Base-by-base conservation (phyloP, 37 sponge, comb jelly and placozoan genomes). In the Petrosia ficiformis region DNA sequence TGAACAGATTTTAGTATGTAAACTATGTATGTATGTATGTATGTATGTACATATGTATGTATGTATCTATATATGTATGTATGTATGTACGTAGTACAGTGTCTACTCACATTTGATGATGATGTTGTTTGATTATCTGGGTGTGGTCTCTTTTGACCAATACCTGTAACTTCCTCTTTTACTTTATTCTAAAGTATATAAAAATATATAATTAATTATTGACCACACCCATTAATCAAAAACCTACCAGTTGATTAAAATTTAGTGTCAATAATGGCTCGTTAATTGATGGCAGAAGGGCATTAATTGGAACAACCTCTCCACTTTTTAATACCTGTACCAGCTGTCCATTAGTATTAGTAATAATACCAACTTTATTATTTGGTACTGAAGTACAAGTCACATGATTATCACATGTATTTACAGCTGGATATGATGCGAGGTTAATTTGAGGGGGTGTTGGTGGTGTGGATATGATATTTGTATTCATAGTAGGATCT, bases 241-340 rank as follows among this genome's bases (percentile, higher is more conserved):
- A n/a, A n/a, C n/a, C n/a, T n/a, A n/a, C n/a, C n/a, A n/a, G n/a
- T n/a, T n/a, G n/a, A n/a, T n/a, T n/a, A n/a, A 48, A 48, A 48
- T 19, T 48, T 48, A 48, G 14, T 48, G 14, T 19, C 8, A 48
- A 14, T 19, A 48, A 48, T 48, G 14, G 14, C 14, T 19, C 14
- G 8, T 19, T 48, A 19, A 48, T 14, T 48, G 8, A 8, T 19
- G 54, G 54, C 14, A 48, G 54, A 19, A 14, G 14, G 14, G 37
- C 29, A 24, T 10, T 39, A 22, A 77, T 32, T 26, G 43, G 58
- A 8, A 84, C 75, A 37, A 68, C 28, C 29, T 82, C 82, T 35
- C 82, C 82, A 74, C 82, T 82, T 38, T 82, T 82, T 8, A 82
- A 58, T 2, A 82, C 39, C 68, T 74, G 75, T 33, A 74, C 57